A percentile compares a stretch with the other conserved stretches of the same genome.
These are phyloP conservation scores for Drosophila fulvimacula DNA, from an alignment of 2,888 invertebrate species.

Conservation along the genomic window DNA sequence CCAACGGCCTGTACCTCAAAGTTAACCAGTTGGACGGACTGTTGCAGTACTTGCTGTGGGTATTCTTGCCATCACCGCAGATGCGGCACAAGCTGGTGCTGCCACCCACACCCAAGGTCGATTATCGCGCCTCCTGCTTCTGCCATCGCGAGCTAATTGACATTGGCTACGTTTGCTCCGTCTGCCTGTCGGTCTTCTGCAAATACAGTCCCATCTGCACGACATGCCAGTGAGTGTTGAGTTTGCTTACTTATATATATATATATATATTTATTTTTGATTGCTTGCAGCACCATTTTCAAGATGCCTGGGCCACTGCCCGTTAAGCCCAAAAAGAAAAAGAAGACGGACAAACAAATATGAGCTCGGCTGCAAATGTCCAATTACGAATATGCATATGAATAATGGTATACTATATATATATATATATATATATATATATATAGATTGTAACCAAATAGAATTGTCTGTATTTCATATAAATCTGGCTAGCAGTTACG, in stretches of 20 bases:
- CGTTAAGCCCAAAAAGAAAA: conserved; percentile 92
- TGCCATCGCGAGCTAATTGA: conserved; percentile 98
- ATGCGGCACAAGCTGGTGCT: conserved; percentile 92
- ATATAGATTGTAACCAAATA: not conserved
- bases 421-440: not conserved
- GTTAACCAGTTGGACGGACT: conserved; percentile 94
- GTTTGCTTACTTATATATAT: too few relatives aligned
- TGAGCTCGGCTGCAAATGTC: conserved; percentile 14
- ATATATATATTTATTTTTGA: not conserved
- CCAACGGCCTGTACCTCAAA: conserved; percentile 95
- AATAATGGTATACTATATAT: not conserved
- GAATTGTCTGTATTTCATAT: not conserved
- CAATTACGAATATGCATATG: conserved; percentile 9
- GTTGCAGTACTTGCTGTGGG: conserved; percentile 88
- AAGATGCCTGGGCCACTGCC: conserved; percentile 93
- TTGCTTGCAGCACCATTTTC: conserved; percentile 91
- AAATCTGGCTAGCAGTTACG: not conserved
- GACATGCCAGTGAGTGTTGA: conserved; percentile 95
- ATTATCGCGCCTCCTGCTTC: conserved; percentile 98
- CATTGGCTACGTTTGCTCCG: conserved; percentile 98
- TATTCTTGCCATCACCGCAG: conserved; percentile 94
- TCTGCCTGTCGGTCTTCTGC: conserved; percentile 98
- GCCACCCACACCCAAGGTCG: conserved; percentile 95
- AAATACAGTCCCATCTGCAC: conserved; percentile 99
- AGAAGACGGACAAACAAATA: conserved; percentile 85